Evolutionary conservation across 2,113 vertebrate genomes (phyloP).

Genomic region (Macroglossus sobrinus): DNA sequence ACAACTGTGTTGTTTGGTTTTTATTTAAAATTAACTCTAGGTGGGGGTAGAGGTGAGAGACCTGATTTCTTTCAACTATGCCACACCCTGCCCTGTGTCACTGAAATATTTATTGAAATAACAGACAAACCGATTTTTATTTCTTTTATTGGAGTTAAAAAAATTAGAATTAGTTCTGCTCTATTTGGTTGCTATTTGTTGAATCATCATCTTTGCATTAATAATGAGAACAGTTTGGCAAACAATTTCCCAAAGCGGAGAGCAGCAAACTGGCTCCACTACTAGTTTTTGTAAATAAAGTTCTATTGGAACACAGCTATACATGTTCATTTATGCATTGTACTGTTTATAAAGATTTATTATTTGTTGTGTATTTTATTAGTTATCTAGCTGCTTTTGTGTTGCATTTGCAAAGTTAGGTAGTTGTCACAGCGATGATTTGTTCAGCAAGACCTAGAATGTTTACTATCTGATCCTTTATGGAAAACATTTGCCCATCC

Average conservation of each 20-base stretch:
- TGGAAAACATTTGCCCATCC: not conserved
- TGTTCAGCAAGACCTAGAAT: not conserved
- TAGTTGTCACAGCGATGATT: not conserved
- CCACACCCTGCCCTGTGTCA: not conserved
- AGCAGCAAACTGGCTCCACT: not conserved
- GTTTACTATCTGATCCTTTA: not conserved
- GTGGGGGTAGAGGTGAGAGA: not conserved
- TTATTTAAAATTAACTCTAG: not conserved
- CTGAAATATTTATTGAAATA: conserved; percentile 18
- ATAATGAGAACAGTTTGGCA: not conserved
- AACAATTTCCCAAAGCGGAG: not conserved
- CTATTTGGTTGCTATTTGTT: not conserved
- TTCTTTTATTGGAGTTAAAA: not conserved
- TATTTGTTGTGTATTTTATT: not conserved
- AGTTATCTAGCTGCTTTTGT: not conserved
- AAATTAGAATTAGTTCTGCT: not conserved
- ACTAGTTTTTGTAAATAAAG: conserved; percentile 1
- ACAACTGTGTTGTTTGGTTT: not conserved
- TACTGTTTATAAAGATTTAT: not conserved
- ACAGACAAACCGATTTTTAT: not conserved
- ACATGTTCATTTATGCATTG: not conserved
- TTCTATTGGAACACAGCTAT: not conserved
- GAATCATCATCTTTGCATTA: conserved; percentile 17
- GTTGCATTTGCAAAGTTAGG: not conserved
- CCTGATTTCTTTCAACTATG: not conserved